Evolutionary conservation across 2,888 invertebrate species (phyloP).

Genomic region (Holacanthella duospinosa): DNA sequence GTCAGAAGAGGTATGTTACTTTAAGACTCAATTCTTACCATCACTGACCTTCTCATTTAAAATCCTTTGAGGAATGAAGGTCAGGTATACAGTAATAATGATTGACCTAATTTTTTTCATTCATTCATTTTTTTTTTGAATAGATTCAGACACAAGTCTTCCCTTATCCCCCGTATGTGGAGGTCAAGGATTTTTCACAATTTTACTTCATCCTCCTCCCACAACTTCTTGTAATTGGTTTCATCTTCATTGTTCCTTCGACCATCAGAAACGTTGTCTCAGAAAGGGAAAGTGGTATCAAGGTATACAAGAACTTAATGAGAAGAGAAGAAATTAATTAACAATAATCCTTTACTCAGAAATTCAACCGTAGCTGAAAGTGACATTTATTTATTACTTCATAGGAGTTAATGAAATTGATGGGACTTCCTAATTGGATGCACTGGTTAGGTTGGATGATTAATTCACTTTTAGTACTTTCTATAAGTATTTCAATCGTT

Average conservation of each 20-base stretch:
- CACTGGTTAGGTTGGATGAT: conserved; percentile 49
- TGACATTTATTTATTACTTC: conserved; percentile 18
- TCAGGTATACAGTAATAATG: not conserved
- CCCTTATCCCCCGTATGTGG: conserved; percentile 46
- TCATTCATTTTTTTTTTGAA: conserved; percentile 12
- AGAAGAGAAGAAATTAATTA: too few species aligned
- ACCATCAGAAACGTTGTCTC: conserved; percentile 50
- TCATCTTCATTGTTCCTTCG: conserved; percentile 47
- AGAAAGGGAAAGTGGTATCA: conserved; percentile 52
- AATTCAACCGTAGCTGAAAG: too few species aligned
- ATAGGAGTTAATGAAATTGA: conserved; percentile 51
- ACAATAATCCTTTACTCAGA: too few species aligned
- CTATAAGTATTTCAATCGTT: conserved; percentile 41
- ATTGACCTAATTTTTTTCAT: not conserved
- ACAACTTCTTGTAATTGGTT: conserved; percentile 44
- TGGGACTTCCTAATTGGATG: conserved; percentile 48
- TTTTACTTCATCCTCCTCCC: conserved; percentile 40
- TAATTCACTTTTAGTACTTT: conserved; percentile 42
- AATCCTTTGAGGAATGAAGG: too few species aligned
- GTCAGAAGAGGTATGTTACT: conserved; percentile 1
- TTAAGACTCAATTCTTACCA: too few species aligned
- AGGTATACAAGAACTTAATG: conserved; percentile 41
- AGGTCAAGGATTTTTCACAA: conserved; percentile 40
- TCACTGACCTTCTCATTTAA: too few species aligned
- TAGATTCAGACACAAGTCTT: conserved; percentile 47